phyloP scores from a whole-genome alignment of 2,113 vertebrate species.

The Kryptolebias marmoratus region DNA sequence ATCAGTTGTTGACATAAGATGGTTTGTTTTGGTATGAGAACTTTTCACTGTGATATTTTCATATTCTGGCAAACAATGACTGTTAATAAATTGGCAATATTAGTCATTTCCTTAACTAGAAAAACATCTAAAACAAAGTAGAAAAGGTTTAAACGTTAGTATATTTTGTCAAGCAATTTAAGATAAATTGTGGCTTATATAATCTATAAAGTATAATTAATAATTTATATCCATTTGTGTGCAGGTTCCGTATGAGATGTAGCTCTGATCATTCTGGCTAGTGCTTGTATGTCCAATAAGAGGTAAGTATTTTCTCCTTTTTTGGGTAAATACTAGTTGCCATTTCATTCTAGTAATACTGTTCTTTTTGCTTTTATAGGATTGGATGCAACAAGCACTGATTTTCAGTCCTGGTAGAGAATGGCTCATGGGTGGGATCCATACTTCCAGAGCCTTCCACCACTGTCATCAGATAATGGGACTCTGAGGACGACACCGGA shows the following conservation, averaged over 20 bases:
- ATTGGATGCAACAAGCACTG: constrained; percentile 28
- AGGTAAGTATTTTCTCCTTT: constrained; percentile 37
- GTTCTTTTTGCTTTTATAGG: constrained; percentile 58
- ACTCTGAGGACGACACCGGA: constrained; percentile 58
- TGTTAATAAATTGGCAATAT: too few relatives aligned
- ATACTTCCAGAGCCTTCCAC: constrained; percentile 52
- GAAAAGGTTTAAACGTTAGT: not conserved
- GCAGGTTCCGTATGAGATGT: constrained; percentile 46
- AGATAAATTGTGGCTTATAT: not conserved
- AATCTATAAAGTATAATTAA: not conserved
- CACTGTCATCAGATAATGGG: constrained; percentile 56
- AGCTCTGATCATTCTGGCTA: constrained; percentile 6
- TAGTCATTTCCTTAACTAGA: too few relatives aligned
- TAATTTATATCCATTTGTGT: constrained; percentile 5
- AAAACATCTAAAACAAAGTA: not conserved
- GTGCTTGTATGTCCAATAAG: constrained; percentile 19
- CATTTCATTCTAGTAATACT: constrained; percentile 1
- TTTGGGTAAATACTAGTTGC: not conserved
- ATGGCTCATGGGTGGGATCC: constrained; percentile 78
- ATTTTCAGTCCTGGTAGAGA: constrained; percentile 21
- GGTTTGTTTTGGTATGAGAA: too few relatives aligned
- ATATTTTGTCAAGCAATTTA: not conserved
- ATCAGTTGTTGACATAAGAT: too few relatives aligned
- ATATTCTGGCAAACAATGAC: too few relatives aligned
- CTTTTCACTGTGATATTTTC: too few relatives aligned